Conservation (phyloP, 2,888 invertebrate species). For the Eupithecia exiguata region DNA sequence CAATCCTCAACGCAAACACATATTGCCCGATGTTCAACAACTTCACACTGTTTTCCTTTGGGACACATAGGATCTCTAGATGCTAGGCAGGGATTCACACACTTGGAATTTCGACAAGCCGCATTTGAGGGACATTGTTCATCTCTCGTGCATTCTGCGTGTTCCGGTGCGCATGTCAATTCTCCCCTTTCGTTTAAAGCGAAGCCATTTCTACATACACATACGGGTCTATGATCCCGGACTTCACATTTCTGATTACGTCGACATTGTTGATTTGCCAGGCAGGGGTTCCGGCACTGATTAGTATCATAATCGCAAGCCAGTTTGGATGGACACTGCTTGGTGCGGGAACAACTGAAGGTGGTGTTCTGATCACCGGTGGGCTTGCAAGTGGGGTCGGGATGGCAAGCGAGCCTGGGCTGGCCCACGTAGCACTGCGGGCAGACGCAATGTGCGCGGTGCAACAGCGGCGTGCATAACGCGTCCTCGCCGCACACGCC, state of each 20-base stretch:
- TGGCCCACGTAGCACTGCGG: constrained; percentile 94
- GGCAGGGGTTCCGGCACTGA: constrained; percentile 92
- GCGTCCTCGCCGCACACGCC: constrained; percentile 96
- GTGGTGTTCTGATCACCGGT: constrained; percentile 84
- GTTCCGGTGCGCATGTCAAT: constrained; percentile 92
- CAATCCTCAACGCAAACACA: constrained; percentile 95
- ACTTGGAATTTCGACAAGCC: constrained; percentile 92
- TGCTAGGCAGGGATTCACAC: constrained; percentile 93
- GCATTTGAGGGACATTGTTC: constrained; percentile 94
- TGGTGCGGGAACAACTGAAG: constrained; percentile 86
- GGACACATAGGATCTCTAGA: constrained; percentile 87
- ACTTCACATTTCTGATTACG: constrained; percentile 95
- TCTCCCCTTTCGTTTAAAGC: constrained; percentile 94
- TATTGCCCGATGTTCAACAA: constrained; percentile 92
- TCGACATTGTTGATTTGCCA: constrained; percentile 88
- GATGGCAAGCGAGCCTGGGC: constrained; percentile 90
- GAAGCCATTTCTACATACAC: constrained; percentile 95
- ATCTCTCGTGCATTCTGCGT: constrained; percentile 90
- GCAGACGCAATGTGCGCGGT: constrained; percentile 94
- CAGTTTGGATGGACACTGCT: constrained; percentile 89
- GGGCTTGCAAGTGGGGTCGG: constrained; percentile 90
- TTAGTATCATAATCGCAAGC: constrained; percentile 88
- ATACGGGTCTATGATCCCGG: constrained; percentile 91
- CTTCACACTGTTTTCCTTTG: constrained; percentile 93
- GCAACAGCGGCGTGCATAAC: constrained; percentile 92